Evolutionary conservation across 2,113 vertebrate genomes (phyloP), one percentile per base, ranked within the genome.

Genomic region (Dromas ardeola): DNA sequence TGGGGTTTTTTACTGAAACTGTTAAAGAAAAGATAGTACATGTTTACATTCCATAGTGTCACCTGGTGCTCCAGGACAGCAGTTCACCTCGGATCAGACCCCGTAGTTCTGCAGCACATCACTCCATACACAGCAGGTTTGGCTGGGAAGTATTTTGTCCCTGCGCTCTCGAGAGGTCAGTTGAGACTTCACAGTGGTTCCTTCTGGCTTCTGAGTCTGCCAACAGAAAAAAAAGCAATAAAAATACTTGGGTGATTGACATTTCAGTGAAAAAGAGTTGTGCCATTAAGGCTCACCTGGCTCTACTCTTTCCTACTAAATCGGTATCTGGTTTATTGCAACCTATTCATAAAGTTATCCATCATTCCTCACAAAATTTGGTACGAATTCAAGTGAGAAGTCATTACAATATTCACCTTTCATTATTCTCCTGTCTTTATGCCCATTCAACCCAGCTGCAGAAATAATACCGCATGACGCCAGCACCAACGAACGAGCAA

Each of bases 41-140:
- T 32, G 25, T 21, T 58, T 26, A 16, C n/a, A 9, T 38, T 13
- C 11, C 49, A 3, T 0, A 3, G 20, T 9, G 49, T 55, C 53
- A 36, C 21, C 40, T 11, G 36, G 13, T 15, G 53, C 80, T 56
- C 36, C 10, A 22, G 62, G 58, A 19, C 0, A 2, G 29, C 65
- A 62, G 58, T 16, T 29, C 36, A 2, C 14, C 30, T 22, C 38
- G 2, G 0, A 1, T 29, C 66, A 79, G 27, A 15, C 16, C 49
- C 69, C 20, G 36, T 7, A 16, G 63, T 8, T 25, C 74, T 78
- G 69, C 65, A 23, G 76, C 70, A 10, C 65, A 7, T 52, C 32
- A 4, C 11, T 34, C 1, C 1, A 13, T 2, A 10, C n/a, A 4
- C 1, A 0, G 27, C 1, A 0, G 29, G 9, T 22, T 27, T 40